Evolutionary conservation across 2,888 invertebrate species (phyloP).

Genomic region (Phortica magna): DNA sequence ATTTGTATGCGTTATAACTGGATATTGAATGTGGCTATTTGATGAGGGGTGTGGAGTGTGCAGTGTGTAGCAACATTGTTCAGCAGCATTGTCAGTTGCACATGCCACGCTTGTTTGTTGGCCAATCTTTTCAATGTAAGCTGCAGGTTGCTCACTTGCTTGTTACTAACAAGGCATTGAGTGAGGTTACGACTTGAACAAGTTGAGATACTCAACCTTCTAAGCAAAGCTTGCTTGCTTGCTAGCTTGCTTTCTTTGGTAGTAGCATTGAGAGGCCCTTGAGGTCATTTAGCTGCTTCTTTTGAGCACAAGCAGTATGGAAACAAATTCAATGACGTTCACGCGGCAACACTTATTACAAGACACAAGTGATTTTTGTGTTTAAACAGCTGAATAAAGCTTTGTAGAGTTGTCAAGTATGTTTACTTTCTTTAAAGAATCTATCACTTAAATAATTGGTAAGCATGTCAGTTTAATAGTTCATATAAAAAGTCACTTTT

Average conservation of each 20-base stretch:
- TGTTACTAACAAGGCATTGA: constrained; percentile 63
- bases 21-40: neutral
- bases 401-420: constrained; percentile 26
- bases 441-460: too few species aligned
- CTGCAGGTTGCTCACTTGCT: neutral
- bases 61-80: constrained; percentile 6
- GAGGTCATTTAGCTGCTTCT: constrained; percentile 73
- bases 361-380: constrained; percentile 59
- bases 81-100: constrained; percentile 53
- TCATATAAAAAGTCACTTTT: too few species aligned
- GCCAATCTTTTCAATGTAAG: constrained; percentile 32
- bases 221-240: neutral
- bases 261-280: constrained; percentile 48
- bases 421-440: neutral
- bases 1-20: constrained; percentile 67
- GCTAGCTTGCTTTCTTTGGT: neutral
- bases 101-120: constrained; percentile 64
- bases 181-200: constrained; percentile 54
- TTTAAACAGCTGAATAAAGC: constrained; percentile 38
- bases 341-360: constrained; percentile 62
- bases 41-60: neutral
- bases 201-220: constrained; percentile 37
- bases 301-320: neutral
- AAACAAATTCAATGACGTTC: constrained; percentile 68
- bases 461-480: too few species aligned